phyloP scores from a whole-genome alignment of 2,797 vertebrate genomes.

The Tapera naevia region DNA sequence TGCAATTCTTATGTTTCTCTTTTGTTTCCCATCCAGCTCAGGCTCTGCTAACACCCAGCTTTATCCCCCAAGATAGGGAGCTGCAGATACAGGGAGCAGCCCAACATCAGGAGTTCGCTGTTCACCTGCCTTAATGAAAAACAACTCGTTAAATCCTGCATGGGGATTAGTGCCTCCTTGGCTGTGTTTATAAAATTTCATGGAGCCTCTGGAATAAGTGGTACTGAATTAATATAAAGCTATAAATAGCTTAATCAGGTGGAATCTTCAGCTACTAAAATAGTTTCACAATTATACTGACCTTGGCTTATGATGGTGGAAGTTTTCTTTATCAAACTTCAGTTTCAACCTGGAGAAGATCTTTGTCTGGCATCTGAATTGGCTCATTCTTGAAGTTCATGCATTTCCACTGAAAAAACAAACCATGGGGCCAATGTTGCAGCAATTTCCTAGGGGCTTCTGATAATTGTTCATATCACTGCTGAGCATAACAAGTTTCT shows the following conservation, averaged over 20 bases:
- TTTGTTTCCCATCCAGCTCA: neutral
- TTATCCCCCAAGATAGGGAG: neutral
- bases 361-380: neutral
- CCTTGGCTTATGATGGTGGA: neutral
- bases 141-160: neutral
- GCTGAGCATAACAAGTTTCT: neutral
- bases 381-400: neutral
- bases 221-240: neutral
- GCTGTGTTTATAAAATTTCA: neutral
- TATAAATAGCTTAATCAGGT: conserved; percentile 45
- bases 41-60: neutral
- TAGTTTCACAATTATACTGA: conserved; percentile 4
- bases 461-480: neutral
- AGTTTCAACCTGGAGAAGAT: neutral
- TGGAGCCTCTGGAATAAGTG: neutral
- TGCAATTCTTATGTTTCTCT: neutral
- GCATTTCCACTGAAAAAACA: neutral
- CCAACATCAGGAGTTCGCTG: neutral
- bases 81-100: neutral
- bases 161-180: neutral
- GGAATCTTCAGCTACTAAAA: conserved; percentile 10
- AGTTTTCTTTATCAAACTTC: neutral
- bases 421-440: neutral
- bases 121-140: neutral
- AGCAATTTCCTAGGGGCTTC: neutral